Evolutionary conservation across 2,888 invertebrate species (phyloP).

Genomic region (Leucophenga montana): DNA sequence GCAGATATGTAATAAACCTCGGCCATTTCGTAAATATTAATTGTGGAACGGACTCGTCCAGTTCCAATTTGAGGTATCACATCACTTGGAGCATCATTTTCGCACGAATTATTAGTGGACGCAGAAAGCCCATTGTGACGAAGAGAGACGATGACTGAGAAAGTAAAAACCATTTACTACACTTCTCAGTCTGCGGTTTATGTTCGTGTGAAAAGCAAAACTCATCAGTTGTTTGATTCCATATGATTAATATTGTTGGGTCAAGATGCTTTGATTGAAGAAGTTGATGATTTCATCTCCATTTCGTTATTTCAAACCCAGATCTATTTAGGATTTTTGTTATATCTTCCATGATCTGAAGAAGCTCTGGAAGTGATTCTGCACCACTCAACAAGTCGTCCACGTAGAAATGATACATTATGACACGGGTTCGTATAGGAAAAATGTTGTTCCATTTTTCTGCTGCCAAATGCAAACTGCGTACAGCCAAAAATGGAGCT

Average conservation of each 20-base stretch:
- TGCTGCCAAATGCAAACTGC: not conserved
- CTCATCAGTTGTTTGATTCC: not conserved
- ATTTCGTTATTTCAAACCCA: not conserved
- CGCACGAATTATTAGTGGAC: constrained; percentile 28
- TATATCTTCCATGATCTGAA: not conserved
- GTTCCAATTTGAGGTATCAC: constrained; percentile 25
- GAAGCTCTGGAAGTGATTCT: too few species aligned
- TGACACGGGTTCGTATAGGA: not conserved
- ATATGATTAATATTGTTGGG: not conserved
- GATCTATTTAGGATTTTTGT: not conserved
- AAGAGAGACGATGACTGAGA: not conserved
- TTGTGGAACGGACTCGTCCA: constrained; percentile 9
- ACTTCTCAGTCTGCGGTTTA: not conserved
- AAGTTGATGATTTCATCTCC: not conserved
- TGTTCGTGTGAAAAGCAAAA: not conserved
- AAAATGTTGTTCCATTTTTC: not conserved
- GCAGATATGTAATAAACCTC: constrained; percentile 13
- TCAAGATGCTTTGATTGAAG: not conserved
- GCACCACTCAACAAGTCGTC: not conserved
- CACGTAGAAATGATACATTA: not conserved
- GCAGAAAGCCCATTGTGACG: not conserved
- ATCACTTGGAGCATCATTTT: constrained; percentile 31
- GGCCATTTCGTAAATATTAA: constrained; percentile 19
- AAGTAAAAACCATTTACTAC: not conserved
- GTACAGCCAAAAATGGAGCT: too few species aligned